Conservation (phyloP, 2,797 vertebrate genomes). For the Bradypus variegatus region DNA sequence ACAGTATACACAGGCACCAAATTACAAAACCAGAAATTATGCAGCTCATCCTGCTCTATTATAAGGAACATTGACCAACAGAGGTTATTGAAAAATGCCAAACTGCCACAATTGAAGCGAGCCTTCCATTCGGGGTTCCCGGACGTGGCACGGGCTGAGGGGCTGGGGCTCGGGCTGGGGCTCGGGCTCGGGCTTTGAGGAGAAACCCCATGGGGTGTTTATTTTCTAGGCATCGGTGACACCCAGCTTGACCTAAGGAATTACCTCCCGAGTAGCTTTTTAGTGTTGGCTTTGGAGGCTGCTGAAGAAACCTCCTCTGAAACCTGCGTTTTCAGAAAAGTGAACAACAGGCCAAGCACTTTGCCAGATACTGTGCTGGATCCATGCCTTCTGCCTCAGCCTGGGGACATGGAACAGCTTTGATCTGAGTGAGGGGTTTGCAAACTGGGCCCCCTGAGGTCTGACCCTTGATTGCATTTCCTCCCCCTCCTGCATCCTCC, state of each 20-base stretch:
- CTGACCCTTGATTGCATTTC: too few relatives aligned
- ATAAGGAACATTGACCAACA: not conserved
- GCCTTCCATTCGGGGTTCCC: not conserved
- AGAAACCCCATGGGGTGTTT: not conserved
- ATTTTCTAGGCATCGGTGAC: not conserved
- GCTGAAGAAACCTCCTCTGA: not conserved
- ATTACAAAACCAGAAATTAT: not conserved
- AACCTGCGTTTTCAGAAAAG: not conserved
- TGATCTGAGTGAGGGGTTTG: not conserved
- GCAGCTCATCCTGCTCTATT: too few relatives aligned
- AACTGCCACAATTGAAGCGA: accelerated
- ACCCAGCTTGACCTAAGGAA: not conserved
- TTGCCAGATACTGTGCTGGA: not conserved
- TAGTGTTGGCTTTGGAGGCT: not conserved
- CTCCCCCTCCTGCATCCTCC: too few relatives aligned
- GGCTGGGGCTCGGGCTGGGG: too few relatives aligned
- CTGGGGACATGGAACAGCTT: not conserved
- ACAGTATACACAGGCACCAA: too few relatives aligned
- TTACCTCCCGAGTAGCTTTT: too few relatives aligned
- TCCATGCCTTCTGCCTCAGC: too few relatives aligned
- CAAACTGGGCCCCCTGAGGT: too few relatives aligned
- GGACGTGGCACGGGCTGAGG: not conserved
- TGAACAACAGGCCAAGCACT: not conserved
- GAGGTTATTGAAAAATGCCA: not conserved
- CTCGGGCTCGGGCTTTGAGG: accelerated